A percentile compares a stretch with the other conserved stretches of the same genome.
Conservation (phyloP, 2,888 invertebrate genomes). For the Pseudanteris insignis region DNA sequence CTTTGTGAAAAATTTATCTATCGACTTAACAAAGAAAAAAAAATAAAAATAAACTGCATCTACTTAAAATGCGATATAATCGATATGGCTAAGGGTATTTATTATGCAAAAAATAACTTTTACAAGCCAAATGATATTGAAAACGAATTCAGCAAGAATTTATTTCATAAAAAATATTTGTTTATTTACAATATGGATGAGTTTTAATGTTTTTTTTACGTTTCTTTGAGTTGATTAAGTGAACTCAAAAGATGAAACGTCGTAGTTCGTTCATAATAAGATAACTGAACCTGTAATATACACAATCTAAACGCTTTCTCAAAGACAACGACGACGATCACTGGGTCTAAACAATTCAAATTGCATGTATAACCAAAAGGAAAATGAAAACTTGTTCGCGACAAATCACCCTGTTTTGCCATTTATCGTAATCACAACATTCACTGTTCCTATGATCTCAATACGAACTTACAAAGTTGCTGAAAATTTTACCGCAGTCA, state of each 20-base stretch:
- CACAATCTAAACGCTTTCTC: slow-evolving; percentile 23
- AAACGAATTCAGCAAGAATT: slow-evolving; percentile 56
- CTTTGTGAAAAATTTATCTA: too few species aligned
- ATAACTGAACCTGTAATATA: slow-evolving; percentile 28
- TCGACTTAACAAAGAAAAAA: too few species aligned
- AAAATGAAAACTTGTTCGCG: slow-evolving; percentile 9
- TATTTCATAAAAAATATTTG: slow-evolving; percentile 63
- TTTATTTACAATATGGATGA: slow-evolving; percentile 56
- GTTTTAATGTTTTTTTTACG: slow-evolving; percentile 30
- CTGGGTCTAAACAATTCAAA: too few species aligned
- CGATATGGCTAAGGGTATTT: too few species aligned
- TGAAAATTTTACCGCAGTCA: too few species aligned
- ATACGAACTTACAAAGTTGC: slow-evolving; percentile 21
- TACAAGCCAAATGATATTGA: slow-evolving; percentile 44
- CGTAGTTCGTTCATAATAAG: slow-evolving; percentile 4
- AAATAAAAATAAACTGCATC: too few species aligned
- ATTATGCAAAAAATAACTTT: too few species aligned
- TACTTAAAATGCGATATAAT: too few species aligned
- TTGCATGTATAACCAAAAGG: background rate
- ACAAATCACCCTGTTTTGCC: slow-evolving; percentile 33
- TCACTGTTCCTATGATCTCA: slow-evolving; percentile 2
- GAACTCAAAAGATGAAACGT: slow-evolving; percentile 13
- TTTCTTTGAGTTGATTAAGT: slow-evolving; percentile 17
- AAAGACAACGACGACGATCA: slow-evolving; percentile 23
- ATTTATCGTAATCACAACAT: slow-evolving; percentile 21